Conservation (phyloP, 2,113 vertebrate genomes). For the Siniperca chuatsi region DNA sequence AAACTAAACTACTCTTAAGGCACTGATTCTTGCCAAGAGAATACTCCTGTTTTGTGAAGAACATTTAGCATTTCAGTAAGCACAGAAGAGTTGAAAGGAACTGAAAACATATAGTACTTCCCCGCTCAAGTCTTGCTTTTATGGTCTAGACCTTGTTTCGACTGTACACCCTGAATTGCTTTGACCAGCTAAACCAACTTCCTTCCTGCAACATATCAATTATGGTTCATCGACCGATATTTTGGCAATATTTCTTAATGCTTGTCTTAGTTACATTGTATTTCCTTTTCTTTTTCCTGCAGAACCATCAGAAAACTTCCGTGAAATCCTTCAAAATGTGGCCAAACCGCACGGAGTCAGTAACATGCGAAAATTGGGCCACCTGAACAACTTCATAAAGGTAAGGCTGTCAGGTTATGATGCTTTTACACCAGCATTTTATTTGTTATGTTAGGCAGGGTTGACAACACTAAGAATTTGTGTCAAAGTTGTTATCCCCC, state of each 20-base stretch:
- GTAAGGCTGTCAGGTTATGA: constrained; percentile 77
- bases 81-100: constrained; percentile 36
- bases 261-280: constrained; percentile 59
- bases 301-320: constrained; percentile 97
- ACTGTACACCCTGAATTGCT: constrained; percentile 66
- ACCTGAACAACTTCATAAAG: constrained; percentile 99
- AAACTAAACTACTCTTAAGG: background rate
- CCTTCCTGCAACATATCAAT: constrained; percentile 61
- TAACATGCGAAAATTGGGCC: constrained; percentile 99
- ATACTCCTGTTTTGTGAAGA: background rate
- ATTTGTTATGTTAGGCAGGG: background rate
- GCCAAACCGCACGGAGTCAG: constrained; percentile 96
- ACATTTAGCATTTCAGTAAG: background rate
- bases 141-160: constrained; percentile 59
- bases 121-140: constrained; percentile 24
- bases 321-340: constrained; percentile 99
- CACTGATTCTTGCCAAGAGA: background rate
- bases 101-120: constrained; percentile 53
- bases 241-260: constrained; percentile 60
- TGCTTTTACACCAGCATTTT: background rate
- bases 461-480: background rate
- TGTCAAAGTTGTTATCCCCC: background rate
- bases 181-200: constrained; percentile 58
- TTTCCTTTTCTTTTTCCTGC: constrained; percentile 63
- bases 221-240: constrained; percentile 51